Evolutionary conservation across 2,113 vertebrate species (phyloP).

Genomic region (Hippopotamus amphibius): DNA sequence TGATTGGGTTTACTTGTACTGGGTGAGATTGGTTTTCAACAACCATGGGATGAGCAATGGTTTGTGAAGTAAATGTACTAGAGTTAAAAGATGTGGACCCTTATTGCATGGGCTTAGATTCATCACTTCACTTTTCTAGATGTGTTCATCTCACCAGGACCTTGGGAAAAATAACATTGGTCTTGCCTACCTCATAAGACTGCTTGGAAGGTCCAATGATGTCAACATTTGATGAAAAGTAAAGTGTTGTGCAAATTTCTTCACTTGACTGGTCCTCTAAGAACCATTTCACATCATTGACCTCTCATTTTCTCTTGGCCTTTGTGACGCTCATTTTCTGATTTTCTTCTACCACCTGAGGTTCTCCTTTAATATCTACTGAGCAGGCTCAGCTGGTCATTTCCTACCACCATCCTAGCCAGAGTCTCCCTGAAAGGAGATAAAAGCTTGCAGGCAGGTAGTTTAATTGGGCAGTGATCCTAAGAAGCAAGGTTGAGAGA

Average conservation of each 20-base stretch:
- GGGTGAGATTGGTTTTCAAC: background rate
- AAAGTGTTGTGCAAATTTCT: background rate
- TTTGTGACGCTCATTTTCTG: background rate
- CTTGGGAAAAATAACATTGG: constrained; percentile 30
- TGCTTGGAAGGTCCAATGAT: background rate
- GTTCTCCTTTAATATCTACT: background rate
- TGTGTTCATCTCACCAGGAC: background rate
- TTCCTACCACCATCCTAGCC: background rate
- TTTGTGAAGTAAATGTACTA: background rate
- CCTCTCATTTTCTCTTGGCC: background rate
- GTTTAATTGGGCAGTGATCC: background rate
- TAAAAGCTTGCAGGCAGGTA: background rate
- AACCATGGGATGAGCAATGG: background rate
- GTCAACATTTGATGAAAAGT: background rate
- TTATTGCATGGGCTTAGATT: background rate
- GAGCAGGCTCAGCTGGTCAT: background rate
- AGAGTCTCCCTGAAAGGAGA: background rate
- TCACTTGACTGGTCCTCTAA: background rate
- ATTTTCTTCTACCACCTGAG: background rate
- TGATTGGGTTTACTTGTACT: background rate
- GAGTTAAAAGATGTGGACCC: background rate
- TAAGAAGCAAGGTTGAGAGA: background rate
- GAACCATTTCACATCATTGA: background rate
- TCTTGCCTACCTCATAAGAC: background rate
- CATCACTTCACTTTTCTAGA: background rate